These are phyloP conservation scores for Proterorhinus semilunaris DNA, from an alignment of 2,113 vertebrate genomes.

Conservation along the genomic window DNA sequence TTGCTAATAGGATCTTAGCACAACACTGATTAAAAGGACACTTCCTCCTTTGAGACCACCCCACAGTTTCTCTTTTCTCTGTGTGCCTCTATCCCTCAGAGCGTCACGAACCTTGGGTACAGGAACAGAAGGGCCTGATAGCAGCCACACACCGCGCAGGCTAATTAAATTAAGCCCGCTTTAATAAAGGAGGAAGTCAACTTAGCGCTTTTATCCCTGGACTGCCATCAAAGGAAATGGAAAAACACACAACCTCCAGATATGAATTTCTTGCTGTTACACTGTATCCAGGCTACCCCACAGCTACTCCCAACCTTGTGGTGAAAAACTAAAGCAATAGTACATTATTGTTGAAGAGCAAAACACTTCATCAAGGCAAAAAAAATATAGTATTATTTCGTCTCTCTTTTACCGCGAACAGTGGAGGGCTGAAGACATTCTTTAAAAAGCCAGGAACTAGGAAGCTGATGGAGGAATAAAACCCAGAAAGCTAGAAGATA, in stretches of 20 bases:
- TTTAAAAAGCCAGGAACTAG: neutral
- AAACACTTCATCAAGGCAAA: constrained; percentile 29
- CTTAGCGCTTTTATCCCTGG: constrained; percentile 73
- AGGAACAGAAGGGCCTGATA: constrained; percentile 69
- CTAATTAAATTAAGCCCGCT: constrained; percentile 82
- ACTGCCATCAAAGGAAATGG: constrained; percentile 73
- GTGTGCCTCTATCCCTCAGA: constrained; percentile 61
- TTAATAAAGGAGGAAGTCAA: constrained; percentile 79
- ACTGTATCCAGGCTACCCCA: constrained; percentile 39
- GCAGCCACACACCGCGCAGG: constrained; percentile 56
- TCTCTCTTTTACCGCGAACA: constrained; percentile 1
- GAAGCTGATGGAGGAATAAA: neutral
- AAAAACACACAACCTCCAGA: constrained; percentile 72
- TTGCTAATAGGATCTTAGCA: constrained; percentile 75
- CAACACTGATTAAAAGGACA: constrained; percentile 80
- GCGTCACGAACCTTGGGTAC: constrained; percentile 70
- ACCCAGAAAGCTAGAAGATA: too few species aligned
- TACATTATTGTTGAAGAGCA: constrained; percentile 39
- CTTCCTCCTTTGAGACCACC: constrained; percentile 76
- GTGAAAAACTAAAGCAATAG: constrained; percentile 1
- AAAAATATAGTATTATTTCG: constrained; percentile 14
- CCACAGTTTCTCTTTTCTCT: constrained; percentile 61
- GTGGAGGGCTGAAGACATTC: neutral
- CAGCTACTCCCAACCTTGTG: constrained; percentile 49
- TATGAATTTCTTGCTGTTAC: constrained; percentile 72